Conservation (phyloP, 2,113 vertebrate genomes). For the Sarotherodon lohbergeri region DNA sequence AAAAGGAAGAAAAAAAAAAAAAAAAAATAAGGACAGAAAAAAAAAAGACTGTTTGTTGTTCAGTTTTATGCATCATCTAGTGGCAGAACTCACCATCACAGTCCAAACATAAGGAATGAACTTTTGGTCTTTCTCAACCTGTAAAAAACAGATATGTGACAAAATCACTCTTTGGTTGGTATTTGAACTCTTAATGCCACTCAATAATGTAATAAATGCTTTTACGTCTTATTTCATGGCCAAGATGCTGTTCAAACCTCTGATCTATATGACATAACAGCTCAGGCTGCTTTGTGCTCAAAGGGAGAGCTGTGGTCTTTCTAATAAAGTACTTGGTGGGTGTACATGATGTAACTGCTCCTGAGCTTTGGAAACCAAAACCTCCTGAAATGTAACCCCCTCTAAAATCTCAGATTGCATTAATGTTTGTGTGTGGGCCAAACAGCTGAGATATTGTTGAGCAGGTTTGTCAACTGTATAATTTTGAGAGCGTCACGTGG, state of each 20-base stretch:
- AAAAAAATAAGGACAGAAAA: background rate
- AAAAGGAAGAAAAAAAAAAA: too few relatives aligned
- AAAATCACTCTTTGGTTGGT: background rate
- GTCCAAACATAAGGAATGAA: conserved; percentile 55
- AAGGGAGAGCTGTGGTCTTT: background rate
- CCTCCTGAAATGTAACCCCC: background rate
- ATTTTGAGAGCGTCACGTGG: fast-evolving
- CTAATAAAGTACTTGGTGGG: background rate
- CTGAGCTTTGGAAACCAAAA: background rate
- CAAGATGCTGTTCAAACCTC: background rate
- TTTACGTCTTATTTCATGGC: background rate
- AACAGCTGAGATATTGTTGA: background rate
- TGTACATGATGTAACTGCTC: background rate
- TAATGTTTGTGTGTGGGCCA: background rate
- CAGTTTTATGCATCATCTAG: background rate
- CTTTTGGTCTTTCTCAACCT: conserved; percentile 63
- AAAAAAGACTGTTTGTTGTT: background rate
- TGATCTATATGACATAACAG: background rate
- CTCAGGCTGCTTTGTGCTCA: background rate
- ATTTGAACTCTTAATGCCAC: background rate
- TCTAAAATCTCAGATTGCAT: fast-evolving
- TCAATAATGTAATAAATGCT: background rate
- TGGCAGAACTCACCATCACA: conserved; percentile 23
- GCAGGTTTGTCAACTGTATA: background rate
- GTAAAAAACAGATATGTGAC: background rate